Base-by-base conservation (phyloP, 2,113 vertebrate species). In the Alethe castanea region DNA sequence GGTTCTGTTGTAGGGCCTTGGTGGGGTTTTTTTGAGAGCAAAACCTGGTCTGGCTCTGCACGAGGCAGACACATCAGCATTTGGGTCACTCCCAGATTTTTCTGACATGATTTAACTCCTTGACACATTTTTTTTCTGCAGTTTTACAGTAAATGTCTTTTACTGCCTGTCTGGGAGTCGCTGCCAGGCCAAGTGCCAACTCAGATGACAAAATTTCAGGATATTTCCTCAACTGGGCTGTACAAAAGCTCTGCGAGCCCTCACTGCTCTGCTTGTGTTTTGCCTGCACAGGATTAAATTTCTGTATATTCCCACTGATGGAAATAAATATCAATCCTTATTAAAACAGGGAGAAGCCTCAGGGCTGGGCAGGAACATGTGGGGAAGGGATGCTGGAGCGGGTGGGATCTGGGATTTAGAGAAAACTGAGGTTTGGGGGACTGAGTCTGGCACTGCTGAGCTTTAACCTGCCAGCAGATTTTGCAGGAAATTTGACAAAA, bases 41-140 rank as follows among this genome's bases (percentile, higher is more conserved):
- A 44, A 86, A 60, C 72, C 61, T 36, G 65, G 25, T 59, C 47
- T 23, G 31, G 45, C 50, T 44, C 56, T 4, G 12, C 67, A 33
- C 1, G 1, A 50, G 67, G n/a, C 72, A 62, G 88, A 31, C 31
- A 8, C 36, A 18, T 67, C 62, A 60, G 91, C 23, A 1, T 5
- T 0, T 2, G 22, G 48, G 84, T 91, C 74, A 57, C 93, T 95
- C 93, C 90, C 90, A 91, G 62, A 86, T 93, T 77, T 83, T 93
- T 91, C 78, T 77, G 81, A 45, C 23, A 2, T 86, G 90, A 91
- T 95, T 94, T 94, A 94, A 95, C 67, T 88, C 62, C 59, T 90
- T 79, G 74, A 92, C 84, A 84, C 53, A 8, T 6, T 91, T 94
- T 72, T 73, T 50, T 71, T 42, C 45, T 72, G 67, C 59, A 52